Percentiles rank a stretch among this genome's conserved stretches.
These are phyloP conservation scores for Fregata magnificens DNA, from an alignment of 2,113 vertebrate genomes.

Conservation along the genomic window DNA sequence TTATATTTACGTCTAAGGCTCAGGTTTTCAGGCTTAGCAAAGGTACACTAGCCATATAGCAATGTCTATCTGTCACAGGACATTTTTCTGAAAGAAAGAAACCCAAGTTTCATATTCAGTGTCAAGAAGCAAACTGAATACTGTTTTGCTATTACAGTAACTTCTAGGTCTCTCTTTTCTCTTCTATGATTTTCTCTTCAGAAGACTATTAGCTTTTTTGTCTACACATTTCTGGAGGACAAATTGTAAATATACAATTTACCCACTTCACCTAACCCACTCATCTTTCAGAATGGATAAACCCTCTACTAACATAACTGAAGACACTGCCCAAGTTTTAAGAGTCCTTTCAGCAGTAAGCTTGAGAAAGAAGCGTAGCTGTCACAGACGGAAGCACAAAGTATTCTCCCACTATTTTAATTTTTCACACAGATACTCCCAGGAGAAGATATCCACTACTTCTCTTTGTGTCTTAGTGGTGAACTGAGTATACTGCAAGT, in stretches of 20 bases:
- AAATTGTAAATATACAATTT: background rate
- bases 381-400: background rate
- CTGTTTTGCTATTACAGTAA: background rate
- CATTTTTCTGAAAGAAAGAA: background rate
- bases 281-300: background rate
- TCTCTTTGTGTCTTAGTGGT: background rate
- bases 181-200: background rate
- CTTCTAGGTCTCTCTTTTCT: background rate
- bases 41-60: background rate
- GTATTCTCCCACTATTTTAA: background rate
- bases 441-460: background rate
- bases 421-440: background rate
- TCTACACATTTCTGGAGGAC: background rate
- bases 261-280: background rate
- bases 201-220: background rate
- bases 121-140: background rate
- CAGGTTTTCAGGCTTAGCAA: background rate
- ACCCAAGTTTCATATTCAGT: background rate
- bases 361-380: background rate
- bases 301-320: accelerated
- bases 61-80: background rate
- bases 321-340: background rate
- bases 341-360: background rate
- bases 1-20: background rate
- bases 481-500: background rate